Base-by-base conservation (phyloP, 2,797 vertebrate species). In the Pogoniulus pusillus region DNA sequence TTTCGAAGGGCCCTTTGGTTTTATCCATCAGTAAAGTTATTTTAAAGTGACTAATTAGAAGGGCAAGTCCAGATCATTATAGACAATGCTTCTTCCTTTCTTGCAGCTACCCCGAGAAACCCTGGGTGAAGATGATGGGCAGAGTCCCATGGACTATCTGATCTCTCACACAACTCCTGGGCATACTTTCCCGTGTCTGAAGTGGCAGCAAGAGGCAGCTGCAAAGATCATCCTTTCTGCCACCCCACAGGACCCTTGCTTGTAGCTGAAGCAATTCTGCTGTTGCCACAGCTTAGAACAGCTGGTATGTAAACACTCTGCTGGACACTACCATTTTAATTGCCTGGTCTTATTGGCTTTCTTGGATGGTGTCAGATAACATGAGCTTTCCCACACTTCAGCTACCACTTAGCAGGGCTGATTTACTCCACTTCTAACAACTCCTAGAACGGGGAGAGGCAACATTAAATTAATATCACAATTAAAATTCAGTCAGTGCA, bases 391-490 rank as follows among this genome's bases (percentile, higher is more conserved):
- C 35, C 15, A 49, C 30, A 5, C 17, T 69, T 49, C 63, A 75
- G 17, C 17, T 19, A 22, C 20, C 26, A 13, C 34, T 85, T 69
- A 20, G 29, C 53, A 65, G 65, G 72, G 60, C 24, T 69, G 69
- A 45, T 73, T 74, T 68, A 41, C 16, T 74, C 14, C 32, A 11
- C 29, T 51, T 90, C 87, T 60, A 64, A 62, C 58, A 62, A 58
- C 37, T 35, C 0, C 0, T 49, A 60, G 19, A 41, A 39, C 78
- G 80, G 69, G 32, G 80, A 87, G 58, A 87, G 18, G 12, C 45
- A 87, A 64, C 45, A 17, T 74, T 77, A 72, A 91, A 81, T 75
- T 80, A 77, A 65, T 85, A 85, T 30, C 51, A 72, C 37, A 78
- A 81, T 87, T 85, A 89, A 85, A 89, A 92, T 71, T 54, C 73